phyloP scores from a whole-genome alignment of 2,113 vertebrate genomes.

The Clarias gariepinus region DNA sequence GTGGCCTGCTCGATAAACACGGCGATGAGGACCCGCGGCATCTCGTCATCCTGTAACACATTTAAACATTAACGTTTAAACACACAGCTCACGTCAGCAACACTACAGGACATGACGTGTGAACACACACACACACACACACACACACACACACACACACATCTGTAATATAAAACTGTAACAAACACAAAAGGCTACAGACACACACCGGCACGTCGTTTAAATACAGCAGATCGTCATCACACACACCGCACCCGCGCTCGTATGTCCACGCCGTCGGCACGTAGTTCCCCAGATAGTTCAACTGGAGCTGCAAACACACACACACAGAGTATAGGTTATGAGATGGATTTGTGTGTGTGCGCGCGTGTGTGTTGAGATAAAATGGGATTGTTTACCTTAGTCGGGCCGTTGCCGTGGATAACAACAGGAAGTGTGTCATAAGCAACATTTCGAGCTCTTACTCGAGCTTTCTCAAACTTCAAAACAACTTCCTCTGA shows the following conservation, averaged over 20 bases:
- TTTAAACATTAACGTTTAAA: too few relatives aligned
- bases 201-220: constrained; percentile 64
- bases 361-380: neutral
- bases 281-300: constrained; percentile 81
- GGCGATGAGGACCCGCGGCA: constrained; percentile 70
- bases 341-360: too few relatives aligned
- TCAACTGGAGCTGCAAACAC: constrained; percentile 73
- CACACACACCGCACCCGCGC: constrained; percentile 75
- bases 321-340: constrained; percentile 1
- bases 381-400: constrained; percentile 63
- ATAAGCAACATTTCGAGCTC: constrained; percentile 78
- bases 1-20: constrained; percentile 78
- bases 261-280: constrained; percentile 79
- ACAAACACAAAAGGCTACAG: neutral
- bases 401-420: constrained; percentile 81
- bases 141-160: too few relatives aligned
- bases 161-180: neutral
- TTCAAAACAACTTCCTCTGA: constrained; percentile 81
- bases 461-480: constrained; percentile 75
- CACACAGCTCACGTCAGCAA: too few relatives aligned
- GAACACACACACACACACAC: too few relatives aligned
- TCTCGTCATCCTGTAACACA: constrained; percentile 60
- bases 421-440: constrained; percentile 79
- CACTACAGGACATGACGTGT: too few relatives aligned
- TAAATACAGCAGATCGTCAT: constrained; percentile 63